Evolutionary conservation across 2,888 invertebrate genomes (phyloP), one percentile per base, ranked within the genome.

Genomic region (Lissocephala sabroskyi): DNA sequence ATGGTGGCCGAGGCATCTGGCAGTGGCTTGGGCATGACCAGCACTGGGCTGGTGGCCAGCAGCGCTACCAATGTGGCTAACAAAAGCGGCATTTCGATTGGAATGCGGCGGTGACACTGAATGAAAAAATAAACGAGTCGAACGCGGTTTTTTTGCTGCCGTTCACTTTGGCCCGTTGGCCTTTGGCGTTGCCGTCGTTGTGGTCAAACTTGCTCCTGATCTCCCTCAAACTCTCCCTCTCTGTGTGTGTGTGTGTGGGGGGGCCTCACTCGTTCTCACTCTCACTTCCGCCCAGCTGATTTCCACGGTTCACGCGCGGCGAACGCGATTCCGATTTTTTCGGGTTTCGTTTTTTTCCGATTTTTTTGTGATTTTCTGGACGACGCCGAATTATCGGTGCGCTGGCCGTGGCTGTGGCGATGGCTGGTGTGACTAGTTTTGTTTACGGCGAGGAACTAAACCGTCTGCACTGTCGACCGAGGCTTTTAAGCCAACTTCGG

Each of bases 371-470:
- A n/a, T n/a, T n/a, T n/a, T n/a, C n/a, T n/a, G n/a, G n/a, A n/a
- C n/a, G n/a, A n/a, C n/a, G n/a, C n/a, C n/a, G n/a, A n/a, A n/a
- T n/a, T 56, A 42, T 36, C 46, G 45, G 41, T 35, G 19, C 52
- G 52, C 56, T 49, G 59, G 65, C 59, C 63, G 61, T 54, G 67
- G 47, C 35, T 39, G 13, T 35, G 29, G n/a, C 35, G 44, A 35
- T 17, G 33, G 41, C 19, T 52, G 43, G 52, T 57, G 52, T 59
- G 80, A 80, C 80, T 80, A 80, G 81, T 74, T 77, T 70, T 77
- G 77, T 79, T 80, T 79, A 73, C 77, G 68, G 77, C 76, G 80
- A 80, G 80, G 80, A 80, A 80, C 80, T 80, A 80, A 80, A 79
- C 81, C 73, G 76, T 58, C 64, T 67, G 63, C 62, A 68, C 77